Percentiles rank a stretch among this genome's conserved stretches.
These are phyloP conservation scores for Eulemur rufifrons DNA, from an alignment of 2,113 vertebrate species.

Conservation along the genomic window DNA sequence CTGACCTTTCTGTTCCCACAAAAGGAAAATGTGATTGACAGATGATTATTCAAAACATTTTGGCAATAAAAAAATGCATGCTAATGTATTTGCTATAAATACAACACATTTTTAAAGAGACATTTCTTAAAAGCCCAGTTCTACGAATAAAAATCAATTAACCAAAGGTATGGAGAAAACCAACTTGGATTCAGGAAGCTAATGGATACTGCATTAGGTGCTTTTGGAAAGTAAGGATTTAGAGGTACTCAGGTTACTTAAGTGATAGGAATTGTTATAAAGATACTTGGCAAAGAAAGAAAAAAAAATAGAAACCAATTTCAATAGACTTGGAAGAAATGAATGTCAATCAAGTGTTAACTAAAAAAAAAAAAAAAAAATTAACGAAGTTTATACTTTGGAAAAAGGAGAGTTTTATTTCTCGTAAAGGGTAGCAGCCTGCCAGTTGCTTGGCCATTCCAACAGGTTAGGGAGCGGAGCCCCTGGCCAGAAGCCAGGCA, in stretches of 20 bases:
- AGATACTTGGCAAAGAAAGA: conserved; percentile 14
- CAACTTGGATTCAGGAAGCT: neutral
- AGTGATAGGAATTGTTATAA: neutral
- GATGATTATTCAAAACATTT: conserved; percentile 71
- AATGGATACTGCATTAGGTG: neutral
- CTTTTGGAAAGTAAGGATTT: neutral
- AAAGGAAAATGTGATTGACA: conserved; percentile 75
- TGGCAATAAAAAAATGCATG: conserved; percentile 58
- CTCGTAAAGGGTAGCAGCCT: too few relatives aligned
- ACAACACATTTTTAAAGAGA: conserved; percentile 42
- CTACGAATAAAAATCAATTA: conserved; percentile 38
- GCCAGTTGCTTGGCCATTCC: too few relatives aligned
- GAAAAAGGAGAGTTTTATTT: too few relatives aligned
- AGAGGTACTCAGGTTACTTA: neutral
- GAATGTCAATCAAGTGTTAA: neutral
- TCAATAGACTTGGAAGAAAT: neutral
- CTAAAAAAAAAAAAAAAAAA: too few relatives aligned
- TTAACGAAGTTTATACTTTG: too few relatives aligned
- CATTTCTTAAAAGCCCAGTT: neutral
- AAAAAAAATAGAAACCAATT: neutral
- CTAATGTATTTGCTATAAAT: conserved; percentile 61
- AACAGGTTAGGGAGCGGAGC: too few relatives aligned
- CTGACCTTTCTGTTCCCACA: conserved; percentile 79
- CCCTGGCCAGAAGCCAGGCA: too few relatives aligned
- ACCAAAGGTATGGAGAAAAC: conserved; percentile 43